phyloP scores from a whole-genome alignment of 1,140 invertebrate genomes.

The Zaprionus ornatus region DNA sequence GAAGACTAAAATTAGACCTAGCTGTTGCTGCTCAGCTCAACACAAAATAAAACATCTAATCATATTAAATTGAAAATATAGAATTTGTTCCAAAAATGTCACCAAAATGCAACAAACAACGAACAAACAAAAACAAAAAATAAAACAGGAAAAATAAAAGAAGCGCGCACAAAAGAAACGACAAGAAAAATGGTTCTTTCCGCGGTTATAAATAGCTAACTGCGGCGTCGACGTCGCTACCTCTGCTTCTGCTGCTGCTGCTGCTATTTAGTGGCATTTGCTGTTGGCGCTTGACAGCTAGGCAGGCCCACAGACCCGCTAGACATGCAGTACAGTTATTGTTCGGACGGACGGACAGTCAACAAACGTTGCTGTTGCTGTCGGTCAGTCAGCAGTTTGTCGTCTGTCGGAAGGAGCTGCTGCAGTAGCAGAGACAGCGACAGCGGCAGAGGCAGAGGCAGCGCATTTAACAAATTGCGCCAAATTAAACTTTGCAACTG shows the following conservation, averaged over 20 bases:
- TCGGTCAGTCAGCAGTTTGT: conserved; percentile 45
- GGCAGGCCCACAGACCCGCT: conserved; percentile 36
- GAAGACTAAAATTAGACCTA: conserved; percentile 67
- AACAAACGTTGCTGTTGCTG: neutral
- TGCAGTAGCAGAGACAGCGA: neutral
- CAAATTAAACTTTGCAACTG: conserved; percentile 58
- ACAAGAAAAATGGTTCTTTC: conserved; percentile 74
- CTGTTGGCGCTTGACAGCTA: conserved; percentile 69
- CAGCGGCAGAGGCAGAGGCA: conserved; percentile 17
- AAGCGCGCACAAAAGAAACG: conserved; percentile 28
- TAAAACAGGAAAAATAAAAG: conserved; percentile 17
- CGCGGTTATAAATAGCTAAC: conserved; percentile 71
- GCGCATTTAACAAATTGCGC: conserved; percentile 72
- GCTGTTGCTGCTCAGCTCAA: conserved; percentile 52
- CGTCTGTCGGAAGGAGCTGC: conserved; percentile 26
- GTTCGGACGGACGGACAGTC: conserved; percentile 32
- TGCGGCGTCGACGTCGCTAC: conserved; percentile 44
- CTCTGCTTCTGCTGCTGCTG: conserved; percentile 25
- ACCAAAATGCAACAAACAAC: conserved; percentile 59
- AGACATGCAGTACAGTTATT: conserved; percentile 35
- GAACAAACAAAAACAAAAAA: conserved; percentile 12
- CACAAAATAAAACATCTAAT: conserved; percentile 30
- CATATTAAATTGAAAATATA: conserved; percentile 42
- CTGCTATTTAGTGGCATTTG: conserved; percentile 76
- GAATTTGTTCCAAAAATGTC: conserved; percentile 71